Conservation (phyloP, 2,888 invertebrate species). For the Tetanocera ferruginea region DNA sequence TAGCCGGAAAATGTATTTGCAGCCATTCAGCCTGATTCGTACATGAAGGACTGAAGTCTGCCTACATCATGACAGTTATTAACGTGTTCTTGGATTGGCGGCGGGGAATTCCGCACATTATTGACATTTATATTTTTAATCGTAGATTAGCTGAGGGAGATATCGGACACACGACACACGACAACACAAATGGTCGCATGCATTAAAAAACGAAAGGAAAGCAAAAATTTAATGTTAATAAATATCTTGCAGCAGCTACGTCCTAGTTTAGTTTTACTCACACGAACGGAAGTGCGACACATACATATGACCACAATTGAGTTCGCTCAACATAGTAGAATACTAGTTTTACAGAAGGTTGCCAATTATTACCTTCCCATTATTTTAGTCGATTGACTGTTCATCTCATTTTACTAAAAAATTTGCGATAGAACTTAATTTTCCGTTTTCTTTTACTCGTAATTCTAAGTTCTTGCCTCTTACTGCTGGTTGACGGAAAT, state of each 20-base stretch:
- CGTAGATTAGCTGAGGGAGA: neutral
- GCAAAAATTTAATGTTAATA: neutral
- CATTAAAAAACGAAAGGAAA: neutral
- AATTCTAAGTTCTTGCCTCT: neutral
- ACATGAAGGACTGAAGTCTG: neutral
- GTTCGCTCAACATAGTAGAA: neutral
- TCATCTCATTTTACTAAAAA: neutral
- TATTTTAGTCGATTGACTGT: neutral
- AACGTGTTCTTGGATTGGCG: neutral
- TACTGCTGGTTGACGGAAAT: slow-evolving; percentile 29
- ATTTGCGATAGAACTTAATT: neutral
- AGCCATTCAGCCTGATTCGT: neutral
- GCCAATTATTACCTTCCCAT: too few relatives aligned
- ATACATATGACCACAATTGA: neutral
- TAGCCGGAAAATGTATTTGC: neutral
- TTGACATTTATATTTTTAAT: slow-evolving; percentile 5
- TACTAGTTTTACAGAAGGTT: neutral
- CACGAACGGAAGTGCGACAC: slow-evolving; percentile 5
- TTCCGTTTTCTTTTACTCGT: neutral
- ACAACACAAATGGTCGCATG: neutral
- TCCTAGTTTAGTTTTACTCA: neutral
- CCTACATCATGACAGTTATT: neutral
- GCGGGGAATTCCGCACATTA: slow-evolving; percentile 7
- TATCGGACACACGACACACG: neutral
- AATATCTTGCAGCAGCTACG: neutral